phyloP scores from a whole-genome alignment of 2,113 vertebrate genomes.

The Poeciliopsis occidentalis region DNA sequence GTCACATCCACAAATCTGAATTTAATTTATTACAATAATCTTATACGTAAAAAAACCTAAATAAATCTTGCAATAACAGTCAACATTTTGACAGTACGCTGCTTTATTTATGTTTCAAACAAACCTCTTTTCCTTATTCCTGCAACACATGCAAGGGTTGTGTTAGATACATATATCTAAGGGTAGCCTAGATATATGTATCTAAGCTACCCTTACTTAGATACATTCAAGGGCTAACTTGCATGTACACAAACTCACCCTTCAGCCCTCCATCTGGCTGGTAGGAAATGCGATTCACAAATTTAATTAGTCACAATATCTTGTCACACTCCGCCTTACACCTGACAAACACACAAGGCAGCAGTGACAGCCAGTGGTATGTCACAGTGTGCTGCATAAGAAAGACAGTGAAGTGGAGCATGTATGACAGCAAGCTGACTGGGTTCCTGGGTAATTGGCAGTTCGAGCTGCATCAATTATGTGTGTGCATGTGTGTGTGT shows the following conservation, averaged over 20 bases:
- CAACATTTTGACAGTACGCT: too few relatives aligned
- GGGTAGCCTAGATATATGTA: not conserved
- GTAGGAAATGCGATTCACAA: conserved; percentile 14
- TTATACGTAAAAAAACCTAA: not conserved
- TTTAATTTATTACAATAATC: not conserved
- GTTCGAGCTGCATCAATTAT: conserved; percentile 4
- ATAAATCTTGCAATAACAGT: too few relatives aligned
- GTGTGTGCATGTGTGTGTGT: conserved; percentile 8
- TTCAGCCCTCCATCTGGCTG: conserved; percentile 28
- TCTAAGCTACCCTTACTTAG: too few relatives aligned
- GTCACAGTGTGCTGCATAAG: conserved; percentile 8
- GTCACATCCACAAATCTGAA: not conserved
- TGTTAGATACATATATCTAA: too few relatives aligned
- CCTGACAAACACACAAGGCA: conserved; percentile 29
- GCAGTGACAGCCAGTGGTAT: not conserved
- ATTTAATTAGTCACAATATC: conserved; percentile 30
- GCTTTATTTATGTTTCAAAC: not conserved
- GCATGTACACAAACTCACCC: not conserved
- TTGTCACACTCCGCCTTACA: conserved; percentile 38
- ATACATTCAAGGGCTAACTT: too few relatives aligned
- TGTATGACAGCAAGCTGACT: conserved; percentile 38
- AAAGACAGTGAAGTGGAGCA: conserved; percentile 25
- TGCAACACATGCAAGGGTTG: not conserved
- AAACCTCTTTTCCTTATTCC: not conserved
- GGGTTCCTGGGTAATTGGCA: conserved; percentile 38